These are phyloP conservation scores for Oncorhynchus masou DNA, from an alignment of 2,113 vertebrate species.

Conservation along the genomic window DNA sequence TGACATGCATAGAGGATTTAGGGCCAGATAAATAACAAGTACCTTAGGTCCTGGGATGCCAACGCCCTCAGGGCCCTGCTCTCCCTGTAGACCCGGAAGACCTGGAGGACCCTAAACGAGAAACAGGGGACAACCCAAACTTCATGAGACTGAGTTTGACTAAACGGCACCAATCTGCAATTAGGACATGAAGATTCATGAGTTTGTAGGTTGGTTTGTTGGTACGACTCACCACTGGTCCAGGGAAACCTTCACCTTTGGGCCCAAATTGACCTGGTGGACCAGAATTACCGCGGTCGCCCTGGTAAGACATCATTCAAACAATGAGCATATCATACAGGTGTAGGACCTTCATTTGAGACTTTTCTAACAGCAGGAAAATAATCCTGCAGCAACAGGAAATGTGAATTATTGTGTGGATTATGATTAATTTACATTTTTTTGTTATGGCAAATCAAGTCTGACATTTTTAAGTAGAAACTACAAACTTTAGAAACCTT, in stretches of 20 bases:
- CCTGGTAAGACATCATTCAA: slow-evolving; percentile 65
- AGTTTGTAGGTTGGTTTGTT: slow-evolving; percentile 2
- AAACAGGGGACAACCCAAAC: slow-evolving; percentile 8
- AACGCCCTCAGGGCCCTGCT: slow-evolving; percentile 80
- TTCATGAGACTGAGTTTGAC: neutral
- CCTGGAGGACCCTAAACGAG: slow-evolving; percentile 79
- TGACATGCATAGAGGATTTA: neutral
- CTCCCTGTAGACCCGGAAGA: slow-evolving; percentile 78
- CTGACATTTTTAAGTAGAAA: no score
- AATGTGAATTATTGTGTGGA: no score
- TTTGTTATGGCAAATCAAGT: no score
- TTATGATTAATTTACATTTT: no score
- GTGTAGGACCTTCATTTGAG: neutral
- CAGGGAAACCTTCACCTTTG: slow-evolving; percentile 85
- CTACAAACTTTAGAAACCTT: no score
- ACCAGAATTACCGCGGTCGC: slow-evolving; percentile 80
- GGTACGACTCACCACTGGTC: slow-evolving; percentile 76
- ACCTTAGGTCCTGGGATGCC: slow-evolving; percentile 89
- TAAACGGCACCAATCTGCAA: neutral
- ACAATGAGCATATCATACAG: neutral
- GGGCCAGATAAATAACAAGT: neutral
- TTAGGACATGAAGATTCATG: neutral
- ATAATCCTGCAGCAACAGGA: no score
- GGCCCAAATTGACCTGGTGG: slow-evolving; percentile 77
- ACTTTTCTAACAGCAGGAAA: no score